These are phyloP conservation scores for Muscicapa adusta DNA, from an alignment of 2,113 vertebrate species.

Conservation along the genomic window DNA sequence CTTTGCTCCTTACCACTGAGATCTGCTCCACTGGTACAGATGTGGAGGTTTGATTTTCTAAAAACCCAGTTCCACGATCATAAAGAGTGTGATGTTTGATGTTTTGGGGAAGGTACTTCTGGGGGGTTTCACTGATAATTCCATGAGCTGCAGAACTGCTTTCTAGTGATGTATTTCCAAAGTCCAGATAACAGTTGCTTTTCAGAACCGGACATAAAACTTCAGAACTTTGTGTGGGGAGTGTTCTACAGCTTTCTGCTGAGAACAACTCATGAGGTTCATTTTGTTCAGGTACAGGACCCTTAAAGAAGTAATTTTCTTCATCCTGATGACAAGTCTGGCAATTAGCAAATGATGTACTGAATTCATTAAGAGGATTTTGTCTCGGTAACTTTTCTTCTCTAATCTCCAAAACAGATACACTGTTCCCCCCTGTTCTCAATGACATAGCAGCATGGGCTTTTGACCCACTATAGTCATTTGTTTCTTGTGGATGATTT, in stretches of 20 bases:
- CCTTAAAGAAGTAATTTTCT: not conserved
- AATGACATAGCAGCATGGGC: not conserved
- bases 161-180: not conserved
- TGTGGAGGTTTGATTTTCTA: not conserved
- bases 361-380: constrained; percentile 24
- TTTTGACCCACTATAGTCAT: constrained; percentile 12
- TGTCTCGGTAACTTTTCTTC: not conserved
- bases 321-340: constrained; percentile 26
- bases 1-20: not conserved
- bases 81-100: not conserved
- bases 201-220: not conserved
- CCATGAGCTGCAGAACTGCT: not conserved
- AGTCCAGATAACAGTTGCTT: not conserved
- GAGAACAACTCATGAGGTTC: not conserved
- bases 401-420: constrained; percentile 1
- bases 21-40: not conserved
- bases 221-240: not conserved
- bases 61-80: not conserved
- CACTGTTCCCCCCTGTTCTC: not conserved
- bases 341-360: constrained; percentile 22
- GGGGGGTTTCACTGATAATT: not conserved
- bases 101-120: not conserved
- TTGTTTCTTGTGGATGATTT: constrained; percentile 22
- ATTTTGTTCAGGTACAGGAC: not conserved
- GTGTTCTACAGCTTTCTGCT: not conserved